Conservation (phyloP, 2,113 vertebrate genomes). For the Isurus oxyrinchus region DNA sequence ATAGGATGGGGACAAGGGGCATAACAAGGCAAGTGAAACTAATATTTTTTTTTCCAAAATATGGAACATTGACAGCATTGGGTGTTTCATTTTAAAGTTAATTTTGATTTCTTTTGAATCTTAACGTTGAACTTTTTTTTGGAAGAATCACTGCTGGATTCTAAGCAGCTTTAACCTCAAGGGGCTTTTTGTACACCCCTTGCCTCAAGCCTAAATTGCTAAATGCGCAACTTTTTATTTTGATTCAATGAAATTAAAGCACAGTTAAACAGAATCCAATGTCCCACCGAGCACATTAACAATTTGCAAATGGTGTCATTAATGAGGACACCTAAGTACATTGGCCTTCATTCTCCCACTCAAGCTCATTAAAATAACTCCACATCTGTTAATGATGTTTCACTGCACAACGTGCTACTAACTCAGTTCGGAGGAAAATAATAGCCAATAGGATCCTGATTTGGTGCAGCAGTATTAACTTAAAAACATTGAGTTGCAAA, state of each 20-base stretch:
- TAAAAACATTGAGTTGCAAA: not conserved
- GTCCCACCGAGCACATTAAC: conserved; percentile 28
- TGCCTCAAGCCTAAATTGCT: not conserved
- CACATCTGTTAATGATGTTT: not conserved
- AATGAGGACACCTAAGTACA: not conserved
- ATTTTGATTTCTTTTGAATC: not conserved
- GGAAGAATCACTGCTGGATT: not conserved
- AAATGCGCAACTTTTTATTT: not conserved
- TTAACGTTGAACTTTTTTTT: not conserved
- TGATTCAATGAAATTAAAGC: not conserved
- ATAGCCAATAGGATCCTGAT: not conserved
- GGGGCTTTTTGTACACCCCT: not conserved
- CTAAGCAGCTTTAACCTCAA: too few relatives aligned
- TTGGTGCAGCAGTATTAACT: not conserved
- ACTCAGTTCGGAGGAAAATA: not conserved
- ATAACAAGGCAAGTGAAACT: not conserved
- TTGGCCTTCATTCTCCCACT: conserved; percentile 4
- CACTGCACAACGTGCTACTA: not conserved
- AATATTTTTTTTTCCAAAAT: too few relatives aligned
- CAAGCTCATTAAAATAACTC: not conserved
- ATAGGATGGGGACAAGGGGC: not conserved
- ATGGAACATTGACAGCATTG: not conserved
- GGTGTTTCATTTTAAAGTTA: not conserved
- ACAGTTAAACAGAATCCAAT: not conserved
- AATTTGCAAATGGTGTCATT: not conserved